Base-by-base conservation (phyloP, 2,113 vertebrate genomes). In the Guaruba guarouba region DNA sequence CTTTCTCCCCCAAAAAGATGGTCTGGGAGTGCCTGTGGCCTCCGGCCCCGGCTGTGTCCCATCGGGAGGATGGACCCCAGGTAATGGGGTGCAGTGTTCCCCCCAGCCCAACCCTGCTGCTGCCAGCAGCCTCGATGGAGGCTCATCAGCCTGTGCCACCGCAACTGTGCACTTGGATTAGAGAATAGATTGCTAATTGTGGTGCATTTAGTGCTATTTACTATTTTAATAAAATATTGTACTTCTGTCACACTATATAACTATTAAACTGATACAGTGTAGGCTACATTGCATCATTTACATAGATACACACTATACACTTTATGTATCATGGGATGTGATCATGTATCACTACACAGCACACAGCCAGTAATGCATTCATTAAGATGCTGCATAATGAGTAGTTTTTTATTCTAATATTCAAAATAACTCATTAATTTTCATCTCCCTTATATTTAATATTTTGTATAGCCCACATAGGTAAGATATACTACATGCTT, bases 281-380 rank as follows among this genome's bases (percentile, higher is more conserved):
- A 37, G 8, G 18, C 19, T n/a, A 0, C 9, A 37, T 5, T 61
- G 4, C 18, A 37, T 48, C 31, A 46, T 37, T 82, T 54, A 48
- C 49, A 27, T 28, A 12, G 5, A 14, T 7, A 19, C 7, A 22
- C 6, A 37, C 22, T 18, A 27, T 15, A 62, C 24, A 16, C 31
- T 28, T 24, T 2, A 18, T 12, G 7, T 28, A n/a, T 23, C 9
- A 12, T 22, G 43, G 59, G 22, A 14, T 17, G 13, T 20, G 44
- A 11, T 22, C 17, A 4, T 10, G 17, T 35, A 6, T 37, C 29
- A 16, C 44, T 28, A 23, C 0, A 1, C 29, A 24, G 23, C 2
- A 14, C n/a, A 19, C 51, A 27, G 33, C 7, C 31, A 63, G 17
- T 13, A 41, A 48, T 25, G 10, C 12, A 37, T 5, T 43, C 22